Evolutionary conservation across 1,140 invertebrate species (phyloP), one percentile per base, ranked within the genome.

Genomic region (Agrilus planipennis): DNA sequence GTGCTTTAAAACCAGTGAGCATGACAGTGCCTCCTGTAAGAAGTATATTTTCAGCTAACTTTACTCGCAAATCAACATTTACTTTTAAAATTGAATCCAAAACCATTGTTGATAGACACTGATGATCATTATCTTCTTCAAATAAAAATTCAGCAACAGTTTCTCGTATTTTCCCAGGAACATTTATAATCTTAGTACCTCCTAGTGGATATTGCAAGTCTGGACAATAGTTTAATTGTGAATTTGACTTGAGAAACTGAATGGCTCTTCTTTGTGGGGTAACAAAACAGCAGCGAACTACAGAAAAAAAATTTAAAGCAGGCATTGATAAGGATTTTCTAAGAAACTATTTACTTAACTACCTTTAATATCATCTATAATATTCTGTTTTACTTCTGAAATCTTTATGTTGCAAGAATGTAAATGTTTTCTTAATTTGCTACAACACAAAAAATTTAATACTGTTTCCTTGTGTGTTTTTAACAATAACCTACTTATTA

Each of bases 21-120:
- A 89, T 86, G 1, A 75, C 60, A 4, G 85, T 88, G 10, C 90
- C 90, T 29, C 90, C 90, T 39, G 84, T 77, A 0, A 94, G 57
- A 16, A 93, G 61, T 47, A 94, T 77, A 60, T 87, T 91, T 58
- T 84, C 78, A 1, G 84, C 77, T 21, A 94, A 63, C 14, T 66
- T 58, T 23, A 68, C 67, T 22, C 87, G 69, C 15, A 76, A 76
- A 62, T 93, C 88, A 28, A 89, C 66, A 50, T 58, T 53, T 64
- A 85, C 82, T 70, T 81, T 75, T 4, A 81, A 35, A 35, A 94
- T 74, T 18, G 85, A 68, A 63, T 90, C 81, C 7, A 93, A 58
- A 49, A 94, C 76, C 59, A 92, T 76, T n/a, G 83, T 84, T 6
- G 85, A 71, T 38, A 94, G 55, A 35, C 82, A 85, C n/a, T 79